Evolutionary conservation across 2,888 invertebrate species (phyloP).

Genomic region (Zaprionus obscuricornis): DNA sequence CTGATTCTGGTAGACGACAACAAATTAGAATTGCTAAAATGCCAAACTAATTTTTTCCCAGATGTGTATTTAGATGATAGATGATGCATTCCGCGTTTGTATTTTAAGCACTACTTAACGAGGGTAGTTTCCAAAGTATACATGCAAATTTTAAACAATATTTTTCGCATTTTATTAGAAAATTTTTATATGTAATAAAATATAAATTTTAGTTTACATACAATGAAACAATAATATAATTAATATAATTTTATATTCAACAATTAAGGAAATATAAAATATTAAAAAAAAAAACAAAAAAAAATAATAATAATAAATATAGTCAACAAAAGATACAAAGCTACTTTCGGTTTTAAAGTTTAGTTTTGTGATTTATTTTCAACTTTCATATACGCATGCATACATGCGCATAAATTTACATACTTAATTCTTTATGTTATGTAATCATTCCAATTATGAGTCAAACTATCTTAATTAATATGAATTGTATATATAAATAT

Average conservation of each 20-base stretch:
- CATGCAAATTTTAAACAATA: no score
- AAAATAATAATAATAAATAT: background rate
- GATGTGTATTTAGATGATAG: constrained; percentile 28
- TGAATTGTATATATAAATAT: no score
- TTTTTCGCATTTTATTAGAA: no score
- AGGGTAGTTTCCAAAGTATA: background rate
- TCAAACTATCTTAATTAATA: no score
- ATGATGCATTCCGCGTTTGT: constrained; percentile 15
- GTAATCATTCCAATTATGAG: no score
- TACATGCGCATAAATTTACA: background rate
- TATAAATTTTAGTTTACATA: no score
- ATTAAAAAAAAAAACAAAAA: background rate
- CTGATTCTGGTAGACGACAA: constrained; percentile 6
- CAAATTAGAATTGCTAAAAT: constrained; percentile 51
- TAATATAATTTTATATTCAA: no score
- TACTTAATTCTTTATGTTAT: background rate
- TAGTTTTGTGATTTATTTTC: no score
- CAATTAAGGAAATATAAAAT: background rate
- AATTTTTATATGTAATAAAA: no score
- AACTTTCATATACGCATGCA: no score
- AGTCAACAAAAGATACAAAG: background rate
- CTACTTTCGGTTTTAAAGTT: no score
- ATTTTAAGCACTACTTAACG: background rate
- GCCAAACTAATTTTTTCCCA: constrained; percentile 31
- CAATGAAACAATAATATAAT: no score